Conservation (phyloP, 1,140 invertebrate species). For the Drosophila pseudoananassae region DNA sequence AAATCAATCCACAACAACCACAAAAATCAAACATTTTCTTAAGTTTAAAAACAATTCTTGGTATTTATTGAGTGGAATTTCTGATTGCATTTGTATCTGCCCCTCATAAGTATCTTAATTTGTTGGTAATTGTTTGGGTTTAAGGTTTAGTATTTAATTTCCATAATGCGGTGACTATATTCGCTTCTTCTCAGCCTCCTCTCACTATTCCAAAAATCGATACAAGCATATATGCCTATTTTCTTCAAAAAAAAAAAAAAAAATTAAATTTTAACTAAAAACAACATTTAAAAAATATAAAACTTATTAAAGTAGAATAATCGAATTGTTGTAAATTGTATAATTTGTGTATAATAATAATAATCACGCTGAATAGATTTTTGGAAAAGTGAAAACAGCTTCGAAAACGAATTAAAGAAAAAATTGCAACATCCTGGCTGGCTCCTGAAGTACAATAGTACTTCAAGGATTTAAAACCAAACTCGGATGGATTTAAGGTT, state of each 20-base stretch:
- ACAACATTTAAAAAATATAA: not conserved
- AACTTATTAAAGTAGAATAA: not conserved
- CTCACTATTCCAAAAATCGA: not conserved
- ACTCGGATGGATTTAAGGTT: constrained; percentile 2
- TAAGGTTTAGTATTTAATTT: not conserved
- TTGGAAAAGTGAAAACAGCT: not conserved
- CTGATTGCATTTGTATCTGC: not conserved
- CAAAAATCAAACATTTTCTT: not conserved
- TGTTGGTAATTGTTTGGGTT: not conserved
- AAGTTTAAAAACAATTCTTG: constrained; percentile 23
- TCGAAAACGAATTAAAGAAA: not conserved
- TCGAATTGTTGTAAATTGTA: not conserved
- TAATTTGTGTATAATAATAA: not conserved
- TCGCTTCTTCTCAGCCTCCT: not conserved
- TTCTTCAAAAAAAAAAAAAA: not conserved
- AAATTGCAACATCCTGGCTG: not conserved
- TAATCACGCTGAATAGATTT: not conserved
- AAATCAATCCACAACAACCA: constrained; percentile 41
- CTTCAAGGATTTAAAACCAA: constrained; percentile 12
- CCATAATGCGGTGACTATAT: not conserved
- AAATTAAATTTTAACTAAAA: not conserved
- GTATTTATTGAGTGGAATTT: constrained; percentile 20
- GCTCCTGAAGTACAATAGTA: constrained; percentile 38
- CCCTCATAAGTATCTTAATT: constrained; percentile 1
- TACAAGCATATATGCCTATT: not conserved